These are phyloP conservation scores for Zosterops lateralis DNA, from an alignment of 2,113 vertebrate genomes.

Conservation along the genomic window DNA sequence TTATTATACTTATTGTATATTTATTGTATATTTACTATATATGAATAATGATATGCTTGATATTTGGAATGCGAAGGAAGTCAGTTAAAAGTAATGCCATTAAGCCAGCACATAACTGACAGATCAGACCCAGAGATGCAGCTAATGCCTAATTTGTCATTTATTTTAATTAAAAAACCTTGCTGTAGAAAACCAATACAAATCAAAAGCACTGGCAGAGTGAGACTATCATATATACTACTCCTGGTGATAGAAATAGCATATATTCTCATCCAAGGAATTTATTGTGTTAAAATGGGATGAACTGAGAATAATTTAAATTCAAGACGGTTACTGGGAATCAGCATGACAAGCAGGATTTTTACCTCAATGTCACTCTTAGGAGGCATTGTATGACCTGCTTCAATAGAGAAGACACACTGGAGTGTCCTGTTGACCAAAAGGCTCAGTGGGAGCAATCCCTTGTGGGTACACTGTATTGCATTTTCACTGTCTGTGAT, in stretches of 20 bases:
- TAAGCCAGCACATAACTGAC: neutral
- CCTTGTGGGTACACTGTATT: neutral
- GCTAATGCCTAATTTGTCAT: neutral
- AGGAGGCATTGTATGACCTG: neutral
- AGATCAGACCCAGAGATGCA: neutral
- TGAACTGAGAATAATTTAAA: neutral
- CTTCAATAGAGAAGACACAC: neutral
- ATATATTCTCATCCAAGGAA: neutral
- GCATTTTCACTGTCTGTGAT: neutral
- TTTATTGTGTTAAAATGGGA: neutral
- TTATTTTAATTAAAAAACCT: neutral
- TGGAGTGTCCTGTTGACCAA: neutral
- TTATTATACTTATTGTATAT: neutral
- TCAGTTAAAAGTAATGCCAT: neutral
- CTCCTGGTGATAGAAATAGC: neutral
- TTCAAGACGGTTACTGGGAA: neutral
- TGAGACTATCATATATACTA: neutral
- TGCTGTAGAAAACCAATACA: neutral
- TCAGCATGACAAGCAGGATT: neutral
- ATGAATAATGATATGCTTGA: neutral
- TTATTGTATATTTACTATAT: neutral
- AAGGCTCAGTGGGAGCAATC: accelerated
- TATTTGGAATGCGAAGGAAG: neutral
- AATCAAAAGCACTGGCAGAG: neutral
- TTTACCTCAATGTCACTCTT: neutral